Conservation (phyloP, 1,140 invertebrate genomes). For the Steinernema khuongi region DNA sequence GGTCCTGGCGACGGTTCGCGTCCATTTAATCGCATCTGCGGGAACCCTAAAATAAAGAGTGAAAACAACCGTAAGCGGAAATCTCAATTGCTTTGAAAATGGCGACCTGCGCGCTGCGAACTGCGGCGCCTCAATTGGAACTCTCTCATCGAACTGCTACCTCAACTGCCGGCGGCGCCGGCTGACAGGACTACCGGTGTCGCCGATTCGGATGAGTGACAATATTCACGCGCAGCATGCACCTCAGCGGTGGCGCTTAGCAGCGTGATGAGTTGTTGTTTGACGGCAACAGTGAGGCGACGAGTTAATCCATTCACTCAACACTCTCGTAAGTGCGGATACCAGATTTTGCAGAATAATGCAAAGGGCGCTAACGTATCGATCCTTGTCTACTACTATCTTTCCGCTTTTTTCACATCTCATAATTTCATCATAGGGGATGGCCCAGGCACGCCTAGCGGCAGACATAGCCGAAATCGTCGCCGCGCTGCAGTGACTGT, state of each 20-base stretch:
- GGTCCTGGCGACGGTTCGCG: neutral
- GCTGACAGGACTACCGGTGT: neutral
- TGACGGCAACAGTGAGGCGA: neutral
- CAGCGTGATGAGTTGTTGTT: neutral
- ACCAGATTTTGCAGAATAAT: conserved; percentile 15
- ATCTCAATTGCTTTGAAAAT: neutral
- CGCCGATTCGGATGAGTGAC: neutral
- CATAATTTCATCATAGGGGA: neutral
- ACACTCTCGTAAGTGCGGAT: neutral
- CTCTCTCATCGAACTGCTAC: neutral
- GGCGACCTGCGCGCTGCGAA: neutral
- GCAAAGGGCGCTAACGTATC: neutral
- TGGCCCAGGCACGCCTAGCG: neutral
- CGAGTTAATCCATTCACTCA: neutral
- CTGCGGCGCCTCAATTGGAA: neutral
- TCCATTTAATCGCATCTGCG: neutral
- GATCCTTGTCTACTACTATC: neutral
- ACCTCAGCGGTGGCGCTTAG: neutral
- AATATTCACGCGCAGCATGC: conserved; percentile 6
- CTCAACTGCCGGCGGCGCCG: neutral
- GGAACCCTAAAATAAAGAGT: conserved; percentile 2
- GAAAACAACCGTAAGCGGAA: neutral
- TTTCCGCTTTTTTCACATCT: neutral
- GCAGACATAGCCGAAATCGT: neutral
- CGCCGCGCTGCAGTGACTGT: too few relatives aligned